phyloP scores from a whole-genome alignment of 1,140 invertebrate species.

The Drosophila lacteicornis region DNA sequence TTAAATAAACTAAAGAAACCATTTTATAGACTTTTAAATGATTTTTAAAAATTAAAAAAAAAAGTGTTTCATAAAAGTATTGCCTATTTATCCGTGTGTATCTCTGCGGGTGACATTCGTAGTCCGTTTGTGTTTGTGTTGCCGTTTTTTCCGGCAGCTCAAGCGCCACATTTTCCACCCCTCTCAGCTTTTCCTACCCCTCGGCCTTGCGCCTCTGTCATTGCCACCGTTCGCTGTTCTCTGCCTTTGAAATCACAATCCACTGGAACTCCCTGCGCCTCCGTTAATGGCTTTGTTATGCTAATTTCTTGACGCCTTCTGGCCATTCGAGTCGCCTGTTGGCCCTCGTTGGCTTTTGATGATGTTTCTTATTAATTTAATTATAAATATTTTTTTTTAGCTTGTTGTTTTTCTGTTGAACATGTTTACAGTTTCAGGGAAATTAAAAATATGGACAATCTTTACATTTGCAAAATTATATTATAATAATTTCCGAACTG shows the following conservation, averaged over 20 bases:
- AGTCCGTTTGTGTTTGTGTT: constrained; percentile 61
- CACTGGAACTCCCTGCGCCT: constrained; percentile 32
- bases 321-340: constrained; percentile 61
- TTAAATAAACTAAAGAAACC: too few species aligned
- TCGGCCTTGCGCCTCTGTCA: constrained; percentile 62
- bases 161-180: neutral
- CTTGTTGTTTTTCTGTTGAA: constrained; percentile 7
- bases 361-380: constrained; percentile 66
- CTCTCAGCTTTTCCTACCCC: neutral
- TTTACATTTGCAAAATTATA: constrained; percentile 60
- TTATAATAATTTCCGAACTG: constrained; percentile 44
- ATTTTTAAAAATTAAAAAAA: neutral
- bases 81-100: neutral
- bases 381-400: constrained; percentile 62
- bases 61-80: neutral
- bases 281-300: constrained; percentile 77
- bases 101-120: constrained; percentile 64
- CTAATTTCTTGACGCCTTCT: constrained; percentile 78
- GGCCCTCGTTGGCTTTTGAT: constrained; percentile 30
- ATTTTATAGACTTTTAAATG: neutral
- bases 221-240: constrained; percentile 36
- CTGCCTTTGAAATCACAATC: constrained; percentile 75
- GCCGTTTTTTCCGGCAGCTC: constrained; percentile 20
- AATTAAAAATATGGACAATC: constrained; percentile 52
- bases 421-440: constrained; percentile 31